Base-by-base conservation (phyloP, 2,797 vertebrate species). In the Sardinella longiceps region DNA sequence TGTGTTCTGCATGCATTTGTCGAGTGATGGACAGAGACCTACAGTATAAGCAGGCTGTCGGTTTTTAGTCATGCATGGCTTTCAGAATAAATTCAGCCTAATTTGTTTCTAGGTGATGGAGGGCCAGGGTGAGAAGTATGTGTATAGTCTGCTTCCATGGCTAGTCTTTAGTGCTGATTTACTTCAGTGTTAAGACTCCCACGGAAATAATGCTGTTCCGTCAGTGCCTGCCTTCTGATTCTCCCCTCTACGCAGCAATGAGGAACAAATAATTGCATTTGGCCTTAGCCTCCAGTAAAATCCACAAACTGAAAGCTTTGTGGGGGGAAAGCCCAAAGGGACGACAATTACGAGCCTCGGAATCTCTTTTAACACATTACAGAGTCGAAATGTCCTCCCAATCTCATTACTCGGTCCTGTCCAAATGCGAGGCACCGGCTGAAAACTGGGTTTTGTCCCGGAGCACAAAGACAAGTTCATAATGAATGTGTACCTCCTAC, bases 361-460 rank as follows among this genome's bases (percentile, higher is more conserved):
- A 43, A 77, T 77, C 33, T 43, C 70, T 77, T 77, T 77, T 77
- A 39, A 77, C 33, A 77, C 70, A 77, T 77, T 43, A 9, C 15
- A 77, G 33, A 39, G 70, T 77, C 11, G 63, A 70, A 70, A 70
- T 70, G 63, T 37, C 37, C 70, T 23, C 33, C 33, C 70, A 37
- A 50, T 81, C 48, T 81, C 48, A 84, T 90, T 91, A 86, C 85
- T 43, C 39, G 84, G 81, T 88, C 89, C 84, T 12, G 37, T 25
- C 14, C 4, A 77, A 77, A 1, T 37, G 70, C 5, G 6, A 43
- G 20, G 33, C 33, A 77, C 37, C 33, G 37, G 70, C 15, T 6
- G 33, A 20, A 77, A 77, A 77, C 70, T 77, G 33, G 37, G 70
- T 77, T 43, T 77, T 23, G 37, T 43, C 33, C 70, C 2, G 6